Percentiles rank a stretch among this genome's conserved stretches.
Conservation (phyloP, 2,797 vertebrate genomes). For the Octomys mimax region DNA sequence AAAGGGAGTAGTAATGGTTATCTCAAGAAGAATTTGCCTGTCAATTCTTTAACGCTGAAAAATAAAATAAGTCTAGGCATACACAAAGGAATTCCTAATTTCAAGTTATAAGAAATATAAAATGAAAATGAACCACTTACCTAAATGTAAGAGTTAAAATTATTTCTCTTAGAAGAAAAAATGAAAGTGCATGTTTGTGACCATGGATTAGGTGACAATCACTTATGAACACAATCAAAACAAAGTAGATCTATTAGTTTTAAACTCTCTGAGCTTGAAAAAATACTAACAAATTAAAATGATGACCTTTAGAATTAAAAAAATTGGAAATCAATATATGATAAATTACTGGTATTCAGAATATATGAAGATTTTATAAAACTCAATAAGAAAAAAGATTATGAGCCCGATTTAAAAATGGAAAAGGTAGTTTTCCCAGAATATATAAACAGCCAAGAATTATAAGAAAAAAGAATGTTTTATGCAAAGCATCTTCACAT, state of each 20-base stretch:
- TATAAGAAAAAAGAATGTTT: neutral
- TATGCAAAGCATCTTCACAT: neutral
- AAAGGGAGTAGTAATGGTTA: constrained; percentile 66
- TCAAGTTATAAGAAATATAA: neutral
- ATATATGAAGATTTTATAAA: neutral
- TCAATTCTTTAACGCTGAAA: constrained; percentile 77
- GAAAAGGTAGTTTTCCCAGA: constrained; percentile 13
- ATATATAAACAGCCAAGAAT: neutral
- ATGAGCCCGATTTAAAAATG: constrained; percentile 10
- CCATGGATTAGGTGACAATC: neutral
- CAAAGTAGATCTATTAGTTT: neutral
- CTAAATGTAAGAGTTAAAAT: constrained; percentile 59
- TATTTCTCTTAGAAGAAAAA: neutral
- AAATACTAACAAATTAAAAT: neutral
- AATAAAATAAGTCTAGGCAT: constrained; percentile 30
- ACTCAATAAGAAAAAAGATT: constrained; percentile 37
- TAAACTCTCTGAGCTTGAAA: constrained; percentile 23
- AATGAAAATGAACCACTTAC: neutral
- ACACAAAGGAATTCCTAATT: neutral
- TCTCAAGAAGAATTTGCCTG: constrained; percentile 65
- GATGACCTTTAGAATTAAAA: neutral
- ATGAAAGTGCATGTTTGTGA: constrained; percentile 30
- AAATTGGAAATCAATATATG: constrained; percentile 22
- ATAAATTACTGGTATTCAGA: constrained; percentile 1
- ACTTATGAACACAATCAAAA: constrained; percentile 27